Base-by-base conservation (phyloP, 2,888 invertebrate species). In the Rugalucina vietnamica region DNA sequence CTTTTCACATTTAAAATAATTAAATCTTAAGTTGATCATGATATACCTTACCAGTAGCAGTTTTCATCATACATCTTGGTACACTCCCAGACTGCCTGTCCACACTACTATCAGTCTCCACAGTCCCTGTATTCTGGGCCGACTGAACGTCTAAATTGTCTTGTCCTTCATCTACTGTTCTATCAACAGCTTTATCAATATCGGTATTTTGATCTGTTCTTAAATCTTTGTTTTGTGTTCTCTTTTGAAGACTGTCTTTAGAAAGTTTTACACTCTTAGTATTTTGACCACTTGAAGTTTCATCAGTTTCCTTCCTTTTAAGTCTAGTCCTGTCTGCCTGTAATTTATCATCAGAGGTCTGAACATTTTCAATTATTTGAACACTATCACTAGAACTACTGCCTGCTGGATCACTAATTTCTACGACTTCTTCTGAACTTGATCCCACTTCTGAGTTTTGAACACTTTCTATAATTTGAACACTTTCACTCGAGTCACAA, bases 41-140 rank as follows among this genome's bases (percentile, higher is more conserved):
- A 43, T 43, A 43, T 12, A 8, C 43, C 73, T 65, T 84, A 90
- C 90, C 87, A 80, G 90, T 86, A 1, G 85, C 81, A 65, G 89
- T 90, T 39, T 89, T 84, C 69, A 85, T 71, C 88, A 91, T 86
- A 86, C 91, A 90, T 39, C 90, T 84, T 14, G 36, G 12, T 72
- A 71, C 36, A 39, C 73, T 70, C 50, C 34, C 27, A 10, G 79
- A 34, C 65, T 65, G 65, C 21, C 34, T 34, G 34, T 34, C 12
- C 34, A 34, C 32, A 8, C 65, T 65, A 65, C 18, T 12, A 4
- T 34, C 34, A 65, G 3, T 18, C 21, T 65, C 65, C 14, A 65
- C 65, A 65, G 29, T 65, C 14, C 24, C 34, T 34, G 29, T 34
- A 29, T 34, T 27, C 21, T 65, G 65, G 21, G 65, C 27, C 8